Percentiles rank a stretch among this genome's conserved stretches.
Evolutionary conservation across 2,888 invertebrate genomes (phyloP).

Genomic region (Cosmopolites sordidus): DNA sequence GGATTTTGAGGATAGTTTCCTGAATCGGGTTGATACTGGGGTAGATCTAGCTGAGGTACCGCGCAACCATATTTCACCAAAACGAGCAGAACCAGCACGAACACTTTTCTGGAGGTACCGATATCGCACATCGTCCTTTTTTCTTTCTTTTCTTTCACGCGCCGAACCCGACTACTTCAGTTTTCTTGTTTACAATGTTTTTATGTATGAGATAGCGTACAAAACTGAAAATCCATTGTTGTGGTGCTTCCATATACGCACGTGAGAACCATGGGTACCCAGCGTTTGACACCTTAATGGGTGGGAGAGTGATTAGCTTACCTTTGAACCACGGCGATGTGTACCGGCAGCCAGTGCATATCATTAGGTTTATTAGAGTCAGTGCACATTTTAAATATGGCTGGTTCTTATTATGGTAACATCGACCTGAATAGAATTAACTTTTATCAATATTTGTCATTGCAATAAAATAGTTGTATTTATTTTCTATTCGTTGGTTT

Average conservation of each 20-base stretch:
- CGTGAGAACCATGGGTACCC: slow-evolving; percentile 35
- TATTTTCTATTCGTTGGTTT: too few relatives aligned
- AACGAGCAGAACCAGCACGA: slow-evolving; percentile 28
- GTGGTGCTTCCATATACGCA: slow-evolving; percentile 38
- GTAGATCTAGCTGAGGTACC: slow-evolving; percentile 33
- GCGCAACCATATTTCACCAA: slow-evolving; percentile 10
- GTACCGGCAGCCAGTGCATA: not conserved
- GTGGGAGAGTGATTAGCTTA: not conserved
- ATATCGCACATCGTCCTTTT: slow-evolving; percentile 41
- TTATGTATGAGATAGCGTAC: slow-evolving; percentile 33
- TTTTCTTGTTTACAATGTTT: slow-evolving; percentile 27
- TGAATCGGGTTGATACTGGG: slow-evolving; percentile 27
- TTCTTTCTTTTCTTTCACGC: not conserved
- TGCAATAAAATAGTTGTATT: too few relatives aligned
- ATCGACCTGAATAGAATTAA: too few relatives aligned
- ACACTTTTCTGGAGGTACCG: slow-evolving; percentile 34
- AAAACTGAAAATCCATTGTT: slow-evolving; percentile 38
- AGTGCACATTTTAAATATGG: too few relatives aligned
- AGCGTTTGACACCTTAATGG: not conserved
- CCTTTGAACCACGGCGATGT: not conserved
- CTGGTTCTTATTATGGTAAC: too few relatives aligned
- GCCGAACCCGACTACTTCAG: not conserved
- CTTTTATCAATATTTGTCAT: too few relatives aligned
- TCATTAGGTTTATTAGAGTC: too few relatives aligned
- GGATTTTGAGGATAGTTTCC: slow-evolving; percentile 21